phyloP scores from a whole-genome alignment of 2,888 invertebrate species.

The Mesoligia furuncula region DNA sequence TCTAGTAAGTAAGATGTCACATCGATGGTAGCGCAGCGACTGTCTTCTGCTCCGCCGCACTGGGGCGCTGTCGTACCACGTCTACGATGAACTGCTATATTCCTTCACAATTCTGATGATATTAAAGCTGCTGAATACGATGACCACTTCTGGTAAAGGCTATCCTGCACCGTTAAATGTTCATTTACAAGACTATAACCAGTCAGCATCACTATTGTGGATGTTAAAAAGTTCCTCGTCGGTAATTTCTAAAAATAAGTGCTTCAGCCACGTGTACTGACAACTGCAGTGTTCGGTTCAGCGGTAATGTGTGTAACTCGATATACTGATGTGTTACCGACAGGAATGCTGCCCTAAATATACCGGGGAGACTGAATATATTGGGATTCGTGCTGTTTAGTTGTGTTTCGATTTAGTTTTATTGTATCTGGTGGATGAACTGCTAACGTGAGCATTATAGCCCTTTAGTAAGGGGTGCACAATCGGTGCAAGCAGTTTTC shows the following conservation, averaged over 20 bases:
- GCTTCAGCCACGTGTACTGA: slow-evolving; percentile 45
- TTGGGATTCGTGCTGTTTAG: slow-evolving; percentile 13
- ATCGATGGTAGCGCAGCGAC: neutral
- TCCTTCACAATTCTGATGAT: neutral
- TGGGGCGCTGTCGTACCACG: neutral
- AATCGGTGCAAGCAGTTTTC: neutral
- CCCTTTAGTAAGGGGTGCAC: neutral
- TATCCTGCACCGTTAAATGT: neutral
- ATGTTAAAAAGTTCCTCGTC: slow-evolving; percentile 14
- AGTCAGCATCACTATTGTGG: slow-evolving; percentile 8
- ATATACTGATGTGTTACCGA: slow-evolving; percentile 44
- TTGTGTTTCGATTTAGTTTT: neutral
- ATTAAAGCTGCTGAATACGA: neutral
- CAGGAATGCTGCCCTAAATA: slow-evolving; percentile 53
- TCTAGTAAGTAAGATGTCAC: neutral
- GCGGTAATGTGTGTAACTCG: slow-evolving; percentile 62
- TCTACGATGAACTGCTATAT: neutral
- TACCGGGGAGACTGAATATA: slow-evolving; percentile 37
- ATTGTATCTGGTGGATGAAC: slow-evolving; percentile 11
- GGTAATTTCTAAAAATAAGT: slow-evolving; percentile 59
- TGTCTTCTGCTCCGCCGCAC: neutral
- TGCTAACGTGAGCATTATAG: neutral
- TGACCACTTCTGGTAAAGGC: neutral
- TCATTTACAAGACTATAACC: neutral
- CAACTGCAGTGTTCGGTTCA: slow-evolving; percentile 49